Evolutionary conservation across 2,113 vertebrate genomes (phyloP).

Genomic region (Ictalurus punctatus): DNA sequence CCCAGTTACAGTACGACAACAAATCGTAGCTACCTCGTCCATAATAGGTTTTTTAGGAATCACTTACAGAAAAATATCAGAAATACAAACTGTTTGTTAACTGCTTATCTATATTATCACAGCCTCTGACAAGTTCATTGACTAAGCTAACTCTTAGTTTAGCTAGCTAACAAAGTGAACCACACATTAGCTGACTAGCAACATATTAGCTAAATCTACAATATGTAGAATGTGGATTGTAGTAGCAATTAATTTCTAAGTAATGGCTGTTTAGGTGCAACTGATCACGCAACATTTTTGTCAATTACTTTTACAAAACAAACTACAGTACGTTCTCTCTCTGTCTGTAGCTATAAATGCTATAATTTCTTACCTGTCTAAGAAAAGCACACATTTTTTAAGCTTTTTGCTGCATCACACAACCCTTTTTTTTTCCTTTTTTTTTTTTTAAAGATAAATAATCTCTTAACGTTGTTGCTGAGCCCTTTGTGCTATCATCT

Average conservation of each 20-base stretch:
- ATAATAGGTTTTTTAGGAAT: neutral
- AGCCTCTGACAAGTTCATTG: neutral
- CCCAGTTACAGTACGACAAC: neutral
- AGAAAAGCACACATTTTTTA: neutral
- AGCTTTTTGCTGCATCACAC: neutral
- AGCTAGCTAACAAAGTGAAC: neutral
- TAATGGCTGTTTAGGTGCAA: neutral
- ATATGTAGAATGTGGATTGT: neutral
- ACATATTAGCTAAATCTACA: neutral
- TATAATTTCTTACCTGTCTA: neutral
- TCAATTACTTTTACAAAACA: neutral
- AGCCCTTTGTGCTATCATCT: neutral
- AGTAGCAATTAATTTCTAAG: neutral
- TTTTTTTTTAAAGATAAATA: neutral
- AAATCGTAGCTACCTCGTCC: neutral
- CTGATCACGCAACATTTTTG: neutral
- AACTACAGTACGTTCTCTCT: neutral
- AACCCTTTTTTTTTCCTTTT: rapidly evolving
- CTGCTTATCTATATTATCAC: neutral
- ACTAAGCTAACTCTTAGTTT: neutral
- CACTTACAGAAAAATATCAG: neutral
- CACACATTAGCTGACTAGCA: neutral
- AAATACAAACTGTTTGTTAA: neutral
- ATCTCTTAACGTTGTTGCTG: neutral
- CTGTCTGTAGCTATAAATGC: neutral